Percentiles rank a stretch among this genome's conserved stretches.
Conservation (phyloP, 2,113 vertebrate species). For the Herpetotheres cachinnans region DNA sequence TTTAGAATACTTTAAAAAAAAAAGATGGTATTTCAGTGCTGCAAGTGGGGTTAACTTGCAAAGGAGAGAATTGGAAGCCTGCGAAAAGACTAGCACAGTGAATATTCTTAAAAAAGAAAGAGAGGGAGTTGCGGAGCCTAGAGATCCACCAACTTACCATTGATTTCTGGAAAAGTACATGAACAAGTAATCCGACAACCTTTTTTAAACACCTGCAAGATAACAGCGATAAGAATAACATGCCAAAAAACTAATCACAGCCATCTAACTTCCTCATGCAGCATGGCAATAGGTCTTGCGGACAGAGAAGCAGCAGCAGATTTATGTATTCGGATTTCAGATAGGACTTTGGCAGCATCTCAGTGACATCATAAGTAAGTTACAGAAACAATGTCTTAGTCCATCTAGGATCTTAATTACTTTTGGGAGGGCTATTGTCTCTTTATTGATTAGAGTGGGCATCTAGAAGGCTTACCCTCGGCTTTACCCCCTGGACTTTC, state of each 20-base stretch:
- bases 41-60: background rate
- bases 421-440: conserved; percentile 37
- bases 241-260: background rate
- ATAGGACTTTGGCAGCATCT: background rate
- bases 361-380: background rate
- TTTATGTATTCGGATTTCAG: background rate
- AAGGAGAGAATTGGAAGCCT: background rate
- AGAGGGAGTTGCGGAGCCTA: background rate
- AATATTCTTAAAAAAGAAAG: background rate
- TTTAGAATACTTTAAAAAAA: background rate
- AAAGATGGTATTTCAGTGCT: background rate
- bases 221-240: background rate
- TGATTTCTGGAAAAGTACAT: background rate
- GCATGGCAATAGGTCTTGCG: background rate
- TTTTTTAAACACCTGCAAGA: background rate
- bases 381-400: conserved; percentile 32
- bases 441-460: background rate
- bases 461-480: background rate
- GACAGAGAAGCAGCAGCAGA: background rate
- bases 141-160: background rate
- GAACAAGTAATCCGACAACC: background rate
- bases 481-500: conserved; percentile 2
- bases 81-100: background rate
- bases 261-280: background rate
- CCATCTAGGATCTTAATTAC: conserved; percentile 18